Conservation (phyloP, 2,888 invertebrate genomes). For the Calliscelio sp. region DNA sequence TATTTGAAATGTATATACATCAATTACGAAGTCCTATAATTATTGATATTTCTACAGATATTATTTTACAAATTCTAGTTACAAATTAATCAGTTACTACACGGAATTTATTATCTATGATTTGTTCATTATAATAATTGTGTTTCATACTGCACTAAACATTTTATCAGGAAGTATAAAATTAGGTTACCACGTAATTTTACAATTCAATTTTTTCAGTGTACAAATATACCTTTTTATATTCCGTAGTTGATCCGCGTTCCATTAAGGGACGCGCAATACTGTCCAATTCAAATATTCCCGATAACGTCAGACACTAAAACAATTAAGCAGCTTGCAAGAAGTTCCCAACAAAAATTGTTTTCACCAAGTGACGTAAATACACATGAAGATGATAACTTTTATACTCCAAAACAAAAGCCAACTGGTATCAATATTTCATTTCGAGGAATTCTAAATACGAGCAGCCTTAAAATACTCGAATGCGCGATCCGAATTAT, state of each 20-base stretch:
- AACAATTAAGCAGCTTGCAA: slow-evolving; percentile 45
- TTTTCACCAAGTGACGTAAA: slow-evolving; percentile 43
- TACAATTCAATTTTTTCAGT: slow-evolving; percentile 18
- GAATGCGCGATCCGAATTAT: slow-evolving; percentile 27
- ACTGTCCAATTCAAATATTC: slow-evolving; percentile 67
- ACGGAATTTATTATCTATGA: too few species aligned
- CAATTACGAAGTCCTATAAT: too few species aligned
- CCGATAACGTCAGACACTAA: slow-evolving; percentile 53
- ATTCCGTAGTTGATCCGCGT: slow-evolving; percentile 53
- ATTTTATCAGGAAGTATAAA: too few species aligned
- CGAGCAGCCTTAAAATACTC: slow-evolving; percentile 55
- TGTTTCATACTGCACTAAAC: too few species aligned
- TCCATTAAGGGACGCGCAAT: slow-evolving; percentile 39
- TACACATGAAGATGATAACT: slow-evolving; percentile 34
- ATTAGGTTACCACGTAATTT: slow-evolving; percentile 9
- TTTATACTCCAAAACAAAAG: slow-evolving; percentile 41
- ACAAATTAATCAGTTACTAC: too few species aligned
- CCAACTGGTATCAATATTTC: slow-evolving; percentile 32
- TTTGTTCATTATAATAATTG: too few species aligned
- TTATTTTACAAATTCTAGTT: too few species aligned
- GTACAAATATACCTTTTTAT: slow-evolving; percentile 68
- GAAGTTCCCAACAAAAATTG: slow-evolving; percentile 48
- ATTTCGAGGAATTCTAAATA: slow-evolving; percentile 60
- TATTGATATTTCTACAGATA: too few species aligned
- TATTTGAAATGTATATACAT: too few species aligned